Percentiles rank a stretch among this genome's conserved stretches.
Conservation (phyloP, 2,113 vertebrate genomes). For the Stegostoma tigrinum region DNA sequence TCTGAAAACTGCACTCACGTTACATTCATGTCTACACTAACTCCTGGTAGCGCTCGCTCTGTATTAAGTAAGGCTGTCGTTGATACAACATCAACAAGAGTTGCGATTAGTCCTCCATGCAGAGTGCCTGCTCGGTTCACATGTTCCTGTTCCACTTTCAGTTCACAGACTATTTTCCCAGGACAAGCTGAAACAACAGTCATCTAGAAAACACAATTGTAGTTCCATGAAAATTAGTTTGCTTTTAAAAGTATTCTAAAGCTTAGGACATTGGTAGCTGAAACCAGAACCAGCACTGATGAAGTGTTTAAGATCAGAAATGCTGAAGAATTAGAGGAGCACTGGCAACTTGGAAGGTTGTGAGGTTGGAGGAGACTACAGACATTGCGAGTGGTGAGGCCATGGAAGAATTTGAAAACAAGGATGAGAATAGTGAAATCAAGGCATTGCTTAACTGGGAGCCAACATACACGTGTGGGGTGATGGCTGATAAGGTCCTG, state of each 20-base stretch:
- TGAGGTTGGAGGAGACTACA: not conserved
- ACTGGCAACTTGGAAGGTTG: not conserved
- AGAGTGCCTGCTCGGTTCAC: slow-evolving; percentile 73
- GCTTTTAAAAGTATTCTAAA: not conserved
- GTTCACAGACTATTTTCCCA: slow-evolving; percentile 80
- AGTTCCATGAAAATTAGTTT: not conserved
- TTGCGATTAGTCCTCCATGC: slow-evolving; percentile 86
- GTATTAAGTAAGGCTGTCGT: slow-evolving; percentile 71
- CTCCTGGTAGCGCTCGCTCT: slow-evolving; percentile 70
- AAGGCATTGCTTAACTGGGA: not conserved
- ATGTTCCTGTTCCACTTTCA: slow-evolving; percentile 83
- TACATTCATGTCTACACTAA: slow-evolving; percentile 95
- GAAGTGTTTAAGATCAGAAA: not conserved
- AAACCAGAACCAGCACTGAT: not conserved
- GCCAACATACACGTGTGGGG: not conserved
- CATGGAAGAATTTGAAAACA: not conserved
- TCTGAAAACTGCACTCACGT: slow-evolving; percentile 60
- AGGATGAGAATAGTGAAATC: not conserved
- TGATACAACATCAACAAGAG: slow-evolving; percentile 77
- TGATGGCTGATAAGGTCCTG: not conserved
- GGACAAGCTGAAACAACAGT: slow-evolving; percentile 69
- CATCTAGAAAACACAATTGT: slow-evolving; percentile 52
- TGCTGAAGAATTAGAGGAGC: not conserved
- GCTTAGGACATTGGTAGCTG: not conserved
- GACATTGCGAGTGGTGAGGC: not conserved